These are phyloP conservation scores for Malthinus seriepunctatus DNA, from an alignment of 2,888 invertebrate genomes.

Conservation along the genomic window DNA sequence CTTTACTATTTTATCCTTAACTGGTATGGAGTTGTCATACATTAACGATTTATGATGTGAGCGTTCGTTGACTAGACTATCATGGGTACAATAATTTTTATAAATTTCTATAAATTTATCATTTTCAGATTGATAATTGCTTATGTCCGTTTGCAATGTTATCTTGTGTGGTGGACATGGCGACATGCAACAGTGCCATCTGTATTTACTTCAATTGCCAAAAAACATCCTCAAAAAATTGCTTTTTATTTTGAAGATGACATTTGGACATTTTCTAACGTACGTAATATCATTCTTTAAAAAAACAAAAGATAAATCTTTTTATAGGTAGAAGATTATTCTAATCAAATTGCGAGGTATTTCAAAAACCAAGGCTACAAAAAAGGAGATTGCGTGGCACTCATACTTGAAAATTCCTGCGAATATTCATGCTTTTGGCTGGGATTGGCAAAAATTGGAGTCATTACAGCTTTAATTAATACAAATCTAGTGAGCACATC, in stretches of 20 bases:
- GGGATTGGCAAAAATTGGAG: slow-evolving; percentile 85
- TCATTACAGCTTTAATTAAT: slow-evolving; percentile 87
- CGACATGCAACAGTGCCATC: slow-evolving; percentile 60
- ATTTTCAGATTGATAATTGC: not conserved
- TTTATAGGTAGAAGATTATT: slow-evolving; percentile 76
- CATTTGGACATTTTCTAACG: slow-evolving; percentile 68
- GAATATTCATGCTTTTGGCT: slow-evolving; percentile 91
- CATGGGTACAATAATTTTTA: too few species aligned
- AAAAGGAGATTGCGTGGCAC: slow-evolving; percentile 83
- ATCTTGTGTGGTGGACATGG: slow-evolving; percentile 54
- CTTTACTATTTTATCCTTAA: too few species aligned
- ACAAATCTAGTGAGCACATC: slow-evolving; percentile 82
- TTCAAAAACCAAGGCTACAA: slow-evolving; percentile 75
- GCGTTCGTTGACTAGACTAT: too few species aligned
- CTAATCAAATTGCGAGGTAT: slow-evolving; percentile 77
- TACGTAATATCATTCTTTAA: slow-evolving; percentile 41
- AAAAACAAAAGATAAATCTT: slow-evolving; percentile 11
- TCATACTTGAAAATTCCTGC: slow-evolving; percentile 86
- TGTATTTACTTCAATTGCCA: slow-evolving; percentile 59
- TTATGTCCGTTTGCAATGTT: not conserved
- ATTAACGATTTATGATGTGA: too few species aligned
- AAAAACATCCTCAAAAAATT: slow-evolving; percentile 65
- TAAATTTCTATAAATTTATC: not conserved
- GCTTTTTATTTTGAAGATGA: slow-evolving; percentile 73
- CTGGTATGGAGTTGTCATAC: too few species aligned